Evolutionary conservation across 1,140 invertebrate genomes (phyloP), one percentile per base, ranked within the genome.

Genomic region (Tribolium castaneum): DNA sequence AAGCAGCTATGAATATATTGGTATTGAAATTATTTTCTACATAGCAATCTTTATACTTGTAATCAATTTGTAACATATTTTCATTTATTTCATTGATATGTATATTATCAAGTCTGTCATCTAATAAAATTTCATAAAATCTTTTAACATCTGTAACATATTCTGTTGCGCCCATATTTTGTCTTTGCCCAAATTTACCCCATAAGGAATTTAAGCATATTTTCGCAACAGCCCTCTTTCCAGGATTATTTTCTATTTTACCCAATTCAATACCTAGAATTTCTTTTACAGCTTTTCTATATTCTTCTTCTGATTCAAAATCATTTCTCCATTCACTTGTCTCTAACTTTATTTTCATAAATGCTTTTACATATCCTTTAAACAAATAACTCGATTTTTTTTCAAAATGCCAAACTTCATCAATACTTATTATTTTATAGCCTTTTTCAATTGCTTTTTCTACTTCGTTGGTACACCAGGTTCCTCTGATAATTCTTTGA

Each of bases 311-410:
- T 30, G 25, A 30, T 30, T 30, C 25, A 30, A 30, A 19, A 73
- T 73, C 71, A 52, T 73, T n/a, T 52, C 50, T 14, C 16, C 71
- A 73, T n/a, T 14, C 9, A 14, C 71, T 52, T 73, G 49, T 75
- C 30, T 56, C 72, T 75, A 75, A 22, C 35, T 75, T 75, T 54
- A 75, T 75, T 56, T 75, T 75, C 72, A 75, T 75, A 75, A 75
- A 75, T 16, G 16, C 51, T 50, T 75, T 75, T 35, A 71, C 51
- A 56, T 75, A 75, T 75, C 49, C 71, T 22, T 52, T 73, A 56
- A 75, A 75, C 30, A 75, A 75, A 75, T 75, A n/a, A 54, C 14
- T 35, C 16, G 50, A 75, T 75, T 75, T 75, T 52, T 39, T 56
- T 56, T 14, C n/a, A 73, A 73, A 73, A 51, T 73, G 39, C 70